Evolutionary conservation across 1,140 invertebrate species (phyloP), one percentile per base, ranked within the genome.

Genomic region (Drosophila lacertosa): DNA sequence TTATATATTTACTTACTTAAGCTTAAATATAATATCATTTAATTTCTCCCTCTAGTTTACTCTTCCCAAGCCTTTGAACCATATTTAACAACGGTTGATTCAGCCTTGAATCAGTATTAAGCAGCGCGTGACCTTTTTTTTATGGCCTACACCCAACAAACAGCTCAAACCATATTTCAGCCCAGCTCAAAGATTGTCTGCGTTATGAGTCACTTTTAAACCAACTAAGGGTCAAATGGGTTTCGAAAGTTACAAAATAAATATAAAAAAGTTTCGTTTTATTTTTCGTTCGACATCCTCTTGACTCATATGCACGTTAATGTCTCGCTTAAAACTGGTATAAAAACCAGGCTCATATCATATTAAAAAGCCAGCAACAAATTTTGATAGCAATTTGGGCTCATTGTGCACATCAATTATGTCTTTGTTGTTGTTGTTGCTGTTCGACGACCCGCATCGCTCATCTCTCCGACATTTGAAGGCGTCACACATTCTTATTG

Each of bases 381-480:
- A 40, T 29, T 54, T 39, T 47, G 54, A 59, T 47, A 66, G 37
- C 54, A 66, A 47, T 53, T 55, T 47, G 32, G 50, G 50, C 50
- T 63, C 58, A 55, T 35, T 69, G 50, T 39, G 32, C 51, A 51
- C 74, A 83, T 83, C 57, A 82, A 83, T 82, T 74, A 83, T 83
- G 65, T 65, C 24, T 37, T 50, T 40, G 42, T 48, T 54, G 13
- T 50, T 40, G 42, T 48, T 54, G 13, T 4, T 22, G 53, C 55
- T 59, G 58, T 68, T 40, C 57, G 48, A 60, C 65, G 65, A 60
- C 57, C 47, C 45, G 47, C 4, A 53, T 53, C 37, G 18, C 11
- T 24, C 13, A 22, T 39, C 20, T 55, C 62, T 55, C 11, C 45
- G 54, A 62, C 58, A 74, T 69, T 57, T 64, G 63, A 64, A 65